Percentiles rank a stretch among this genome's conserved stretches.
Conservation (phyloP, 2,797 vertebrate species). For the Euthynnus affinis region DNA sequence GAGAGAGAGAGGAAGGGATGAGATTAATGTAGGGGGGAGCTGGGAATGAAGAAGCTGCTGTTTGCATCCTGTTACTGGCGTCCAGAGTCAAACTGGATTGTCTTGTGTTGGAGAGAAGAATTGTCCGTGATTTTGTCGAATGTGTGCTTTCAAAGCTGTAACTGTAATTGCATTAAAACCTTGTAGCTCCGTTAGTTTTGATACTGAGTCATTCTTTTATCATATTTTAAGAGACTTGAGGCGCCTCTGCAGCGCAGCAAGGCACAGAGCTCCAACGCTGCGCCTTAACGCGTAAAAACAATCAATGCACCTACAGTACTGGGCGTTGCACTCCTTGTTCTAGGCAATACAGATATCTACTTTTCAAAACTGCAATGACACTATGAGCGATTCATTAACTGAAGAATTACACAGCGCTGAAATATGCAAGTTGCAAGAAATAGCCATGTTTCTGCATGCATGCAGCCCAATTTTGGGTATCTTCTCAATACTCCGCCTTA, state of each 20-base stretch:
- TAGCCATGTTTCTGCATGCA: slow-evolving; percentile 19
- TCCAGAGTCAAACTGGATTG: slow-evolving; percentile 40
- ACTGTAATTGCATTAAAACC: slow-evolving; percentile 35
- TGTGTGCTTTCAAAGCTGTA: slow-evolving; percentile 33
- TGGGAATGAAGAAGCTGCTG: slow-evolving; percentile 25
- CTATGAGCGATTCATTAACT: neutral
- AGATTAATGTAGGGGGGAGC: slow-evolving; percentile 41
- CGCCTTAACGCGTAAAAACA: slow-evolving; percentile 77
- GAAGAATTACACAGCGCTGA: neutral
- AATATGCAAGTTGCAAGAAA: slow-evolving; percentile 6
- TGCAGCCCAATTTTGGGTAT: neutral
- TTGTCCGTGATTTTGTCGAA: slow-evolving; percentile 24
- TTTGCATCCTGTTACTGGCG: slow-evolving; percentile 41
- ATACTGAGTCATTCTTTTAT: slow-evolving; percentile 61
- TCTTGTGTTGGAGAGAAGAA: slow-evolving; percentile 9
- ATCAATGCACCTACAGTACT: slow-evolving; percentile 69
- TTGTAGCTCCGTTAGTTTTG: slow-evolving; percentile 41
- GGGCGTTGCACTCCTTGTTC: slow-evolving; percentile 70
- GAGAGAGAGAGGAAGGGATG: slow-evolving; percentile 34
- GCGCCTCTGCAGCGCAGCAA: slow-evolving; percentile 68
- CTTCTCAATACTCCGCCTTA: neutral
- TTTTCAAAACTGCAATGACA: slow-evolving; percentile 49
- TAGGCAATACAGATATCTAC: slow-evolving; percentile 28
- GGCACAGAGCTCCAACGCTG: slow-evolving; percentile 65
- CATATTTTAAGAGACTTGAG: slow-evolving; percentile 61